A percentile compares a stretch with the other conserved stretches of the same genome.
These are phyloP conservation scores for Oligia latruncula DNA, from an alignment of 2,888 invertebrate genomes.

Conservation along the genomic window DNA sequence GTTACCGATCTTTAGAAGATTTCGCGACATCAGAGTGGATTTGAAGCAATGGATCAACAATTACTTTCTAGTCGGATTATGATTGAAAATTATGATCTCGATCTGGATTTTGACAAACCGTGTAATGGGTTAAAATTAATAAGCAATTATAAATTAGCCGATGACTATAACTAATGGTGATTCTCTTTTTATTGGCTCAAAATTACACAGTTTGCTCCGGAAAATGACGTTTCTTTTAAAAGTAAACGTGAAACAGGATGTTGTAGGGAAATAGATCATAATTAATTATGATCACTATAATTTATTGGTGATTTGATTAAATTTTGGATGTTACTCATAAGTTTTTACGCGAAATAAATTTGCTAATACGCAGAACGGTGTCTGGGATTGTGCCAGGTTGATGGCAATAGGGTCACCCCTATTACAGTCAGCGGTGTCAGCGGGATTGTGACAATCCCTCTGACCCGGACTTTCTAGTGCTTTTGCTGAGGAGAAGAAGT, in stretches of 20 bases:
- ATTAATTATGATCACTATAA: constrained; percentile 19
- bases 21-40: neutral
- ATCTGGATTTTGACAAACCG: neutral
- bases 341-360: neutral
- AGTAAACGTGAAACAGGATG: neutral
- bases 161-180: neutral
- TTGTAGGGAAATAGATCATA: neutral
- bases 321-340: constrained; percentile 3
- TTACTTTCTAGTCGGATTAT: neutral
- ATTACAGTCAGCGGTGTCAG: too few relatives aligned
- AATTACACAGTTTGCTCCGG: neutral
- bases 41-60: neutral
- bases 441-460: too few relatives aligned
- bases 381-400: too few relatives aligned
- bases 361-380: too few relatives aligned
- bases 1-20: too few relatives aligned
- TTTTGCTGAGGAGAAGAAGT: neutral
- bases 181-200: neutral
- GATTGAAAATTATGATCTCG: neutral
- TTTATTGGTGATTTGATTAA: constrained; percentile 20
- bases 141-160: neutral
- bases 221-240: neutral
- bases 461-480: too few relatives aligned
- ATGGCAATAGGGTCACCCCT: neutral
- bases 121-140: neutral